These are phyloP conservation scores for Antennarius maculatus DNA, from an alignment of 2,797 vertebrate genomes.

Conservation along the genomic window DNA sequence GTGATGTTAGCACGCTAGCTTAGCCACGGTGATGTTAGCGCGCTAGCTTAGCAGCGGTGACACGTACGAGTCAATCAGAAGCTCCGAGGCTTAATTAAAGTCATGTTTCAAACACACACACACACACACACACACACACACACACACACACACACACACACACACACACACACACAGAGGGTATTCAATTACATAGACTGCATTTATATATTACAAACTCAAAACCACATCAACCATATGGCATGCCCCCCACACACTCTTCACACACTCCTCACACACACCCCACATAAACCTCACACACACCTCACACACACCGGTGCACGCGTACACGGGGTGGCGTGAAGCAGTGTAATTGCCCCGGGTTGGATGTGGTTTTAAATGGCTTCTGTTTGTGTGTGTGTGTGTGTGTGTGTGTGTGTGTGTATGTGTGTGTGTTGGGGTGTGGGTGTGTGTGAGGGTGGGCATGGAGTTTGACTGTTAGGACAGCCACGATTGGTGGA, in stretches of 20 bases:
- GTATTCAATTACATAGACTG: constrained; percentile 11
- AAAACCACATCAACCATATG: constrained; percentile 27
- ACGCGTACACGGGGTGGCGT: constrained; percentile 24
- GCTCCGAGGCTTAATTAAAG: constrained; percentile 60
- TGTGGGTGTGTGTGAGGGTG: background rate
- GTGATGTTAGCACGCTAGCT: constrained; percentile 22
- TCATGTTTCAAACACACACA: constrained; percentile 60
- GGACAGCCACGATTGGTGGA: constrained; percentile 13
- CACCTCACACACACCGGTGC: background rate
- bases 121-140: constrained; percentile 22
- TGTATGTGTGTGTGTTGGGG: too few relatives aligned
- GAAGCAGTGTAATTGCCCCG: constrained; percentile 56
- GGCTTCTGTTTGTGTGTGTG: constrained; percentile 36
- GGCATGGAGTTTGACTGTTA: constrained; percentile 14
- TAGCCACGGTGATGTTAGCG: constrained; percentile 8
- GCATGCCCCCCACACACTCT: background rate
- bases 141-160: background rate
- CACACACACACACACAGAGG: background rate
- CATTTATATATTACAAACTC: constrained; percentile 13
- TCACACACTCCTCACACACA: background rate
- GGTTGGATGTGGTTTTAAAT: constrained; percentile 55
- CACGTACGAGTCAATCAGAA: constrained; percentile 61
- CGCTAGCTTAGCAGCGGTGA: constrained; percentile 22
- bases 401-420: constrained; percentile 8
- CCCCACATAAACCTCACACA: background rate